These are phyloP conservation scores for Oxyruncus cristatus DNA, from an alignment of 2,113 vertebrate species.

Conservation along the genomic window DNA sequence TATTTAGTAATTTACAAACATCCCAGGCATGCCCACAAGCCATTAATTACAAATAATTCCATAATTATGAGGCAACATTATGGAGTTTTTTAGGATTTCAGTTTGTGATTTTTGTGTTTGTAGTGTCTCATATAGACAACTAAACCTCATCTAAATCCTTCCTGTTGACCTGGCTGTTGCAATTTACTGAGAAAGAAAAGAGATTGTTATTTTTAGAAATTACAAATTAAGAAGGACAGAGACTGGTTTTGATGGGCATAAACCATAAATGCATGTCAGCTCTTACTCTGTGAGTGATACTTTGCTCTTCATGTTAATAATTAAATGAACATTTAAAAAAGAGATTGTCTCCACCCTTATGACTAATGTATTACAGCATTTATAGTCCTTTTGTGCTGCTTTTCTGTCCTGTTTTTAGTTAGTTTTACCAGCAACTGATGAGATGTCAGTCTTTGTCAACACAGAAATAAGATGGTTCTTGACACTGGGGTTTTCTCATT, in stretches of 20 bases:
- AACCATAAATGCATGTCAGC: neutral
- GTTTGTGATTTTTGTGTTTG: neutral
- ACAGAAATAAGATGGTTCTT: conserved; percentile 57
- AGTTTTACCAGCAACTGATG: conserved; percentile 48
- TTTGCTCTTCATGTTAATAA: neutral
- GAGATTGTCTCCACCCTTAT: neutral
- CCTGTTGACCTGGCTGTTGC: neutral
- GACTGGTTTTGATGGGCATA: neutral
- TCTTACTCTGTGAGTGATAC: neutral
- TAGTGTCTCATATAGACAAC: neutral
- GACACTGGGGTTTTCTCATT: conserved; percentile 68
- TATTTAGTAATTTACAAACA: neutral
- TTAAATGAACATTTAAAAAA: neutral
- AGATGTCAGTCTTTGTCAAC: conserved; percentile 56
- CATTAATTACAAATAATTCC: neutral
- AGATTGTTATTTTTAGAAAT: neutral
- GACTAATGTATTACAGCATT: neutral
- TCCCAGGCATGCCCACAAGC: neutral
- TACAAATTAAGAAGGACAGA: neutral
- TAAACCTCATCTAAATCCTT: neutral
- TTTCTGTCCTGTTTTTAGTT: neutral
- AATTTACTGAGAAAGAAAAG: neutral
- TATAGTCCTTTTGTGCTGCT: neutral
- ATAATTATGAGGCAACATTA: neutral
- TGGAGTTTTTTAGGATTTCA: neutral